These are phyloP conservation scores for Anniella stebbinsi DNA, from an alignment of 2,797 vertebrate species.

Conservation along the genomic window DNA sequence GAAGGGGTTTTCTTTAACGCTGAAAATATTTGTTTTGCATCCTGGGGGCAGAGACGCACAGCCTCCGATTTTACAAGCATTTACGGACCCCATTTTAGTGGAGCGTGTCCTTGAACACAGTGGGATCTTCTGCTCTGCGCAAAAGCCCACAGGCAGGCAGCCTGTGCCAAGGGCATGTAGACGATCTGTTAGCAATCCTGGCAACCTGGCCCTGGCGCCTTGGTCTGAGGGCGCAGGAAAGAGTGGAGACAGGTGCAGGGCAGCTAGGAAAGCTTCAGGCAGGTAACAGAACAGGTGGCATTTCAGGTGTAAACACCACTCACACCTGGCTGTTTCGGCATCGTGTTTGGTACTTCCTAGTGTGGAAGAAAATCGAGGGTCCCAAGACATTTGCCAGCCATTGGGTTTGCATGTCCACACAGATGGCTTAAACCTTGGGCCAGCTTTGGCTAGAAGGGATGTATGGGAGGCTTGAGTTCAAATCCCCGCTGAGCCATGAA, in stretches of 20 bases:
- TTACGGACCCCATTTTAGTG: background rate
- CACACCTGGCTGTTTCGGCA: background rate
- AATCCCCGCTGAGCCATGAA: background rate
- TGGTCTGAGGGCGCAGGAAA: conserved; percentile 38
- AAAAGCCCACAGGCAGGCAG: conserved; percentile 12
- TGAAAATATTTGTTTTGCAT: background rate
- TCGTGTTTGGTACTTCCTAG: background rate
- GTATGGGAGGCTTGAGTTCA: background rate
- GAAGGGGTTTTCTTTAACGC: background rate
- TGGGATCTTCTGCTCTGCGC: rapidly evolving
- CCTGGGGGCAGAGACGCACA: background rate
- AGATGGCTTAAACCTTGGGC: background rate
- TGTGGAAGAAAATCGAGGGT: background rate
- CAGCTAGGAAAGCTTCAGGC: background rate
- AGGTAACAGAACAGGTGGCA: background rate
- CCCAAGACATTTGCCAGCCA: too few species aligned
- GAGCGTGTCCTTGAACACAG: background rate
- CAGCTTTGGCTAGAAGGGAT: background rate
- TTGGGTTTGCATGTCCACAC: background rate
- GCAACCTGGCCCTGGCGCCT: conserved; percentile 55
- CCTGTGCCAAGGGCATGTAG: conserved; percentile 42
- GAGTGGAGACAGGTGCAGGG: conserved; percentile 27
- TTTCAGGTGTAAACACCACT: background rate
- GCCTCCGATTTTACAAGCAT: background rate
- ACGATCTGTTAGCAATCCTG: conserved; percentile 69